Percentiles rank a stretch among this genome's conserved stretches.
Evolutionary conservation across 2,797 vertebrate species (phyloP).

Genomic region (Ctenosaura bakeri): DNA sequence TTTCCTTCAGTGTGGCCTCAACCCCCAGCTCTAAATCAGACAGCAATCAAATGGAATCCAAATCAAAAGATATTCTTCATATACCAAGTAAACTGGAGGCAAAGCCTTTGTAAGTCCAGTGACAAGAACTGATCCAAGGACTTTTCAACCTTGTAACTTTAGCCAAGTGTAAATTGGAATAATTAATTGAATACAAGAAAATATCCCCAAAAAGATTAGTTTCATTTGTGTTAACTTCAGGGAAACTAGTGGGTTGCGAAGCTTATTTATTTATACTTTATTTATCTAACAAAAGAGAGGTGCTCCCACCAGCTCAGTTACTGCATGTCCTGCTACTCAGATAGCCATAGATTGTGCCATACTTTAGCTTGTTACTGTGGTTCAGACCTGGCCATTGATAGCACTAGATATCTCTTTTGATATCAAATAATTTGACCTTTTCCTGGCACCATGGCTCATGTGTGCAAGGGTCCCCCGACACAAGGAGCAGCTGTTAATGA

Average conservation of each 20-base stretch:
- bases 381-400: too few relatives aligned
- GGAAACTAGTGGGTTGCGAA: not conserved
- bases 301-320: not conserved
- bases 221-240: not conserved
- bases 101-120: not conserved
- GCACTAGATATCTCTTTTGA: too few relatives aligned
- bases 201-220: not conserved
- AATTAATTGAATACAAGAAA: not conserved
- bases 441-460: too few relatives aligned
- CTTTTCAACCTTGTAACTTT: not conserved
- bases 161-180: not conserved
- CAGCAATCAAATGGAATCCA: conserved; percentile 56
- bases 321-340: not conserved
- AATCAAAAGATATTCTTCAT: conserved; percentile 44
- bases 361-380: too few relatives aligned
- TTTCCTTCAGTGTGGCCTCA: conserved; percentile 21
- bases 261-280: not conserved
- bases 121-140: conserved; percentile 14
- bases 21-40: conserved; percentile 55
- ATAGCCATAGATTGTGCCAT: not conserved
- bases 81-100: conserved; percentile 38
- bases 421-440: too few relatives aligned
- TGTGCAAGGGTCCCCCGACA: too few relatives aligned
- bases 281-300: not conserved
- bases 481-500: too few relatives aligned